A percentile compares a stretch with the other conserved stretches of the same genome.
phyloP scores from a whole-genome alignment of 2,888 invertebrate genomes.

The Malacosoma neustria region DNA sequence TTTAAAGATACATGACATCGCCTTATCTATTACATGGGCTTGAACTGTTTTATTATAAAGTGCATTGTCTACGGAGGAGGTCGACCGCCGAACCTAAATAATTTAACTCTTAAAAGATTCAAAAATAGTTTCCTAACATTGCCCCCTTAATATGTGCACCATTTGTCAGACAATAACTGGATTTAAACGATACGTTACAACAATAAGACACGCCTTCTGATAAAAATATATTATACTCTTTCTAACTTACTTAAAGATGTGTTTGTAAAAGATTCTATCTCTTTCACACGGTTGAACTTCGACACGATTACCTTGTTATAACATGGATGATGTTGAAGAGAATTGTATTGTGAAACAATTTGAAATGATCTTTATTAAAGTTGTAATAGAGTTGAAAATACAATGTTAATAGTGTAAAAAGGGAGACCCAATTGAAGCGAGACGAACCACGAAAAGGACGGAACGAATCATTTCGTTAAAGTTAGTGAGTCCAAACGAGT shows the following conservation, averaged over 20 bases:
- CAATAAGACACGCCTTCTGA: conserved; percentile 50
- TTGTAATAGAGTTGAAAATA: conserved; percentile 12
- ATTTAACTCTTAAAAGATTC: conserved; percentile 76
- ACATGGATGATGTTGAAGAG: conserved; percentile 41
- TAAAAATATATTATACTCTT: conserved; percentile 28
- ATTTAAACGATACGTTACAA: conserved; percentile 68
- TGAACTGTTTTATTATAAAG: no score
- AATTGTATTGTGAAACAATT: conserved; percentile 15
- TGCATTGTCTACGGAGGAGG: no score
- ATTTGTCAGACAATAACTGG: conserved; percentile 74
- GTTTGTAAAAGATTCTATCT: conserved; percentile 24
- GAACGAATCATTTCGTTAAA: conserved; percentile 62
- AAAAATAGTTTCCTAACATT: conserved; percentile 75
- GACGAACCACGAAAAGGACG: conserved; percentile 52
- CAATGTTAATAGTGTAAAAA: conserved; percentile 22
- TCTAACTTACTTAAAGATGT: conserved; percentile 18
- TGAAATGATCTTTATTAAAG: conserved; percentile 17
- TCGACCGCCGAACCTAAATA: conserved; percentile 67
- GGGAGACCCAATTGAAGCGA: conserved; percentile 62
- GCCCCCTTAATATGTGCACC: conserved; percentile 74
- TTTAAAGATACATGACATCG: conserved; percentile 64
- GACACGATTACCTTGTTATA: conserved; percentile 50
- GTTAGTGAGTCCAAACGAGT: conserved; percentile 72
- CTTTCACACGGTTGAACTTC: conserved; percentile 40
- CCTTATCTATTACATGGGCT: no score